Base-by-base conservation (phyloP, 2,888 invertebrate species). In the Rosalia funebris region DNA sequence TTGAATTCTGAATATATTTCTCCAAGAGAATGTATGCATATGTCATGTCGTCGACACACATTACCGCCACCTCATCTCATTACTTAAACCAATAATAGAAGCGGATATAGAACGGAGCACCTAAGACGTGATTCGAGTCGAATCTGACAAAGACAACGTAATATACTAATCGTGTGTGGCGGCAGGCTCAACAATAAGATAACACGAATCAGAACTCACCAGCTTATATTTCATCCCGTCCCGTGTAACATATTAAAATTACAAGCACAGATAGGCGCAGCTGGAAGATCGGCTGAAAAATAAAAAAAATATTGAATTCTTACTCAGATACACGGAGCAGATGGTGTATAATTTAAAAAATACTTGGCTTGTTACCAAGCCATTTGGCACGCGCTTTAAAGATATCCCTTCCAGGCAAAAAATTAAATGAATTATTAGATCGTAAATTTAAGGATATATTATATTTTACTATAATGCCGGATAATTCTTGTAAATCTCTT, bases 351-450 rank as follows among this genome's bases (percentile, higher is more conserved):
- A 14, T 0, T 50, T 39, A 19, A 50, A 50, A 50, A 39, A 50
- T 25, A 25, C 20, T 50, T 50, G 50, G 50, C 50, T 17, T 11
- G 17, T 10, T 50, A 37, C 39, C 50, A 50, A 50, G 12, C 37
- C 25, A 39, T 50, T 39, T 50, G 50, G 37, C 50, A 20, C 14
- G 9, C 10, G 50, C 37, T 20, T 34, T 39, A 20, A 16, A 37
- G 50, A 50, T 36, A 47, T 50, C 50, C 50, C 17, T 39, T 50
- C 25, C 19, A 3, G 25, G 50, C 25, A 50, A 37, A 50, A 34
- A 50, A 50, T 45, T 45, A 45, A 50, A 37, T 39, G 37, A 37
- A 1, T 50, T 34, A 47, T 32, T 34, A 34, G 37, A 20, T 48
- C 37, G 34, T 45, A 45, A 12, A 45, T 11, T 45, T 19, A 14